Evolutionary conservation across 2,888 invertebrate species (phyloP), one percentile per base, ranked within the genome.

Genomic region (Gonocerus acuteangulatus): DNA sequence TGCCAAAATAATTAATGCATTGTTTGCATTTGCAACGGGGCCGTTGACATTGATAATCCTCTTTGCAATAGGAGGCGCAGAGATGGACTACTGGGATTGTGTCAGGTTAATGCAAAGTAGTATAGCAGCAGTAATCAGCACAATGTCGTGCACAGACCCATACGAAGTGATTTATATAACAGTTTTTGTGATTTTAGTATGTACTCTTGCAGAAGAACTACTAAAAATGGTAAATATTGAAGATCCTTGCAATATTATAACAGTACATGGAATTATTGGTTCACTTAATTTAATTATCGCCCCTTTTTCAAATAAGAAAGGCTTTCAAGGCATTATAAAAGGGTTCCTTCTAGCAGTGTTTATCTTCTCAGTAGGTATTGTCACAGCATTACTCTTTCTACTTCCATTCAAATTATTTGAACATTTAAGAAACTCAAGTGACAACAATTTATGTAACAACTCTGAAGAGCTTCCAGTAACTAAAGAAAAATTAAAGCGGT

Each of bases 21-120:
- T 58, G 45, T 47, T 48, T 11, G 19, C 58, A 18, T 2, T 56
- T 42, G 39, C 56, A 6, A 44, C 23, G 11, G 56, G 56, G 27
- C 39, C 44, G 56, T 19, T 56, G 19, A 44, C 56, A 16, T 42
- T 27, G 27, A 11, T 58, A 3, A 34, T 34, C 18, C 18, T 60
- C 21, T 39, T 49, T 18, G 9, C 13, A 27, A 22, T 44, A 9
- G 3, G 36, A 13, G 18, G 19, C 13, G 7, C 51, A 6, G 44
- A 52, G 18, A 42, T n/a, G 23, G 48, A 56, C 34, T 48, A 61
- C 21, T 61, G 61, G 61, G 13, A n/a, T 2, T 16, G 19, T 2
- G 22, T 61, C n/a, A 51, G 56, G 61, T 47, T 48, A 16, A 32
- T 61, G 6, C 61, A 61, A 56, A 23, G 61, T 11, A 36, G 22